Base-by-base conservation (phyloP, 2,888 invertebrate species). In the Smittia aterrima region DNA sequence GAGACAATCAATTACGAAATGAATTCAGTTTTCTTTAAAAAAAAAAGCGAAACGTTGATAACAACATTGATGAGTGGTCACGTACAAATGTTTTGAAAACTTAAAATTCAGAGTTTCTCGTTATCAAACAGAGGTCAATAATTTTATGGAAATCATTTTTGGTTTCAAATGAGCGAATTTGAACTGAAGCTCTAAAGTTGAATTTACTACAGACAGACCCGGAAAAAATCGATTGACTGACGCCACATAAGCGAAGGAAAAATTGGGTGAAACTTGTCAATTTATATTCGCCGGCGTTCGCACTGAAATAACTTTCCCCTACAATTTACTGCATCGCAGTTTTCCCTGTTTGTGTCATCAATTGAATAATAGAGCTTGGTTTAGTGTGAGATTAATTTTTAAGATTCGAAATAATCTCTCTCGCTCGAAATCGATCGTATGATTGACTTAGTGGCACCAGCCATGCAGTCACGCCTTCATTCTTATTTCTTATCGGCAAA, bases 371-470 rank as follows among this genome's bases (percentile, higher is more conserved):
- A 32, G 32, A 32, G 32, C 32, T 32, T 9, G 32, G 32, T 32
- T 32, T 3, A 32, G 32, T 32, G 32, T 32, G 32, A 32, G 32
- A 32, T 32, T 32, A 32, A 9, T 6, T 32, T n/a, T 9, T 6
- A 3, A 47, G 47, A 2, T 11, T 47, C 47, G 47, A 47, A 16
- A 47, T 47, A 47, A 47, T 47, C 47, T 47, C 11, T 47, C n/a
- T 47, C 16, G n/a, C 47, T n/a, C n/a, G 9, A 47, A 47, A 47
- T 47, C 47, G 16, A 16, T 47, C 47, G 47, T 47, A 47, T 11
- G 47, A 47, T 47, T 47, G 47, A 47, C 47, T 47, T 6, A 32
- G 47, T 47, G 47, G 47, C 47, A 47, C 47, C 47, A 47, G 16
- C 47, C n/a, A 47, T n/a, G 47, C 47, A 13, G 13, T 47, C 47